Conservation (phyloP, 2,797 vertebrate genomes). For the Okamejei kenojei region DNA sequence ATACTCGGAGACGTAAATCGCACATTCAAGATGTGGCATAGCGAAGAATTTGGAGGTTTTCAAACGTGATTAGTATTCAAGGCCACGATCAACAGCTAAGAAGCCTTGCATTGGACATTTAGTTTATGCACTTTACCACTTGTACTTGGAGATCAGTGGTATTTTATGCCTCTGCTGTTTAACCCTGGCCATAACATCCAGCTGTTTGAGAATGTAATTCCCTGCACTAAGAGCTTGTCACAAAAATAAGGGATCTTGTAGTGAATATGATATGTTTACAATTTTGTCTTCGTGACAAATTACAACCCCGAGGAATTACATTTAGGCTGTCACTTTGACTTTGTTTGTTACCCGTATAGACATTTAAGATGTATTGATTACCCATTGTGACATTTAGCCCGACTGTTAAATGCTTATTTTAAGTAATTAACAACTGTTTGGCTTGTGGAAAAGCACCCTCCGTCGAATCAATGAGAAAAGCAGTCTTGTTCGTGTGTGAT, state of each 20-base stretch:
- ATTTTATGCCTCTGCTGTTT: conserved; percentile 37
- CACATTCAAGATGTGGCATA: background rate
- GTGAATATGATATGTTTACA: conserved; percentile 30
- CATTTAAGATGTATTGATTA: conserved; percentile 38
- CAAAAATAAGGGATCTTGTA: conserved; percentile 16
- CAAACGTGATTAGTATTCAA: conserved; percentile 36
- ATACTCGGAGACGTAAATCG: background rate
- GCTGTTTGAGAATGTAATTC: conserved; percentile 34
- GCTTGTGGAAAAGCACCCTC: conserved; percentile 16
- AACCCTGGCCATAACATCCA: conserved; percentile 35
- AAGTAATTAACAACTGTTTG: conserved; percentile 35
- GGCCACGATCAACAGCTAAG: conserved; percentile 33
- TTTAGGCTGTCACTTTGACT: conserved; percentile 35
- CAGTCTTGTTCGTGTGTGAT: background rate
- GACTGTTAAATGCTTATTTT: conserved; percentile 38
- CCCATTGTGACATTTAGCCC: conserved; percentile 28
- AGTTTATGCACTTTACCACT: conserved; percentile 34
- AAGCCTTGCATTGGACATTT: conserved; percentile 36
- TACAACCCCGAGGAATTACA: conserved; percentile 17
- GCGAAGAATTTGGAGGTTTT: conserved; percentile 26
- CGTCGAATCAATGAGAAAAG: conserved; percentile 14
- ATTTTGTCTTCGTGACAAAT: conserved; percentile 36
- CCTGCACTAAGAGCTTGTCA: background rate
- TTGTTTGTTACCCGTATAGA: conserved; percentile 27
- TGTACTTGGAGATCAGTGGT: conserved; percentile 30